Conservation (phyloP, 2,797 vertebrate species). For the Poeciliopsis presidionis region DNA sequence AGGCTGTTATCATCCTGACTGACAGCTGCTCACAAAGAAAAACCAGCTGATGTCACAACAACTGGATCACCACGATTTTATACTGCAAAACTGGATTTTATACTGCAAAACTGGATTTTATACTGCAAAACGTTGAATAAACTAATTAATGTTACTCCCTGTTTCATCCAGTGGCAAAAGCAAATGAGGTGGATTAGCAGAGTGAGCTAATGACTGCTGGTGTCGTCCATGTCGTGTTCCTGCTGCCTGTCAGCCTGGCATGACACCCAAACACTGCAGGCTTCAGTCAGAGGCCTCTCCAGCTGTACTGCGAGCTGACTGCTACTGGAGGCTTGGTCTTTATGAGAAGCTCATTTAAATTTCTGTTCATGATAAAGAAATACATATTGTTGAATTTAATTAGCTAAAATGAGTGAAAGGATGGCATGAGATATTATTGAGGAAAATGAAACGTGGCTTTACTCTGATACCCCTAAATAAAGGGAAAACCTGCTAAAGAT, state of each 20-base stretch:
- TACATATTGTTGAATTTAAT: background rate
- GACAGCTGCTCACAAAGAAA: background rate
- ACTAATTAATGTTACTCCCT: background rate
- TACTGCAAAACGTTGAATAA: background rate
- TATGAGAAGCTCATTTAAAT: no score
- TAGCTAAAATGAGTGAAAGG: background rate
- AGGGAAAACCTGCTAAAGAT: background rate
- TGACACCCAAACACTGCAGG: no score
- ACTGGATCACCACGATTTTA: background rate
- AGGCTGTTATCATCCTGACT: slow-evolving; percentile 17
- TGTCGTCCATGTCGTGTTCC: no score
- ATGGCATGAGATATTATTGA: background rate
- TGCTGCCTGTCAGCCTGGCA: background rate
- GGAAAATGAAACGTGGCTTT: background rate
- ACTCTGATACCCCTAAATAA: background rate
- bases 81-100: no score
- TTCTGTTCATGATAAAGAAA: no score
- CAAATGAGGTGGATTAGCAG: background rate
- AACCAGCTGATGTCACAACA: background rate
- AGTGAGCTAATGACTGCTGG: background rate
- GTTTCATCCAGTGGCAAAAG: background rate
- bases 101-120: background rate
- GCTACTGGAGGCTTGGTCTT: background rate
- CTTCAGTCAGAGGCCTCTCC: background rate
- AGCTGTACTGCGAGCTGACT: background rate